phyloP scores from a whole-genome alignment of 2,888 invertebrate species.

The Leptothorax acervorum region DNA sequence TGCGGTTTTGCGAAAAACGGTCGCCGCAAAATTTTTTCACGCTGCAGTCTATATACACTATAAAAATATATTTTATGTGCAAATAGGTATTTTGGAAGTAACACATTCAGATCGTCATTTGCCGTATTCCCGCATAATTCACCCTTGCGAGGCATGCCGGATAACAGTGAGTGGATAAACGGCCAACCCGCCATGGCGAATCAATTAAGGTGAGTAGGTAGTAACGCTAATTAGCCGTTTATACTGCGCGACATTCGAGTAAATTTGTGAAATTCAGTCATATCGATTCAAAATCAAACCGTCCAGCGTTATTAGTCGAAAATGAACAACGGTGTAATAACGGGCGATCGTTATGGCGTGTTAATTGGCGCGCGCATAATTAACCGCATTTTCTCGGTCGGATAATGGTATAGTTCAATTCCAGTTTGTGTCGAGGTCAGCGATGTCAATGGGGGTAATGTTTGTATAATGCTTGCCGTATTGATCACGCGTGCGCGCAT shows the following conservation, averaged over 20 bases:
- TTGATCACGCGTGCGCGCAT: not conserved
- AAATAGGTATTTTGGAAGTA: not conserved
- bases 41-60: too few relatives aligned
- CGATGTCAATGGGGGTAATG: not conserved
- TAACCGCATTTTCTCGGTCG: constrained; percentile 44
- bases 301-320: constrained; percentile 5
- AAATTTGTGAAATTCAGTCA: not conserved
- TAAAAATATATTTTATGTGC: not conserved
- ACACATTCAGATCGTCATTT: not conserved
- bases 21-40: not conserved
- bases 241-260: not conserved
- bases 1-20: not conserved
- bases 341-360: not conserved
- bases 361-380: constrained; percentile 40
- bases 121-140: not conserved
- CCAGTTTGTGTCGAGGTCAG: constrained; percentile 6
- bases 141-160: not conserved
- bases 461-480: constrained; percentile 3
- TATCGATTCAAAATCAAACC: constrained; percentile 27
- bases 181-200: not conserved
- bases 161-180: not conserved
- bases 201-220: constrained; percentile 25
- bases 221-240: constrained; percentile 9
- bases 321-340: constrained; percentile 21
- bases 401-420: not conserved